These are phyloP conservation scores for Linhomoeus sp. DNA, from an alignment of 2,888 invertebrate genomes.

Conservation along the genomic window DNA sequence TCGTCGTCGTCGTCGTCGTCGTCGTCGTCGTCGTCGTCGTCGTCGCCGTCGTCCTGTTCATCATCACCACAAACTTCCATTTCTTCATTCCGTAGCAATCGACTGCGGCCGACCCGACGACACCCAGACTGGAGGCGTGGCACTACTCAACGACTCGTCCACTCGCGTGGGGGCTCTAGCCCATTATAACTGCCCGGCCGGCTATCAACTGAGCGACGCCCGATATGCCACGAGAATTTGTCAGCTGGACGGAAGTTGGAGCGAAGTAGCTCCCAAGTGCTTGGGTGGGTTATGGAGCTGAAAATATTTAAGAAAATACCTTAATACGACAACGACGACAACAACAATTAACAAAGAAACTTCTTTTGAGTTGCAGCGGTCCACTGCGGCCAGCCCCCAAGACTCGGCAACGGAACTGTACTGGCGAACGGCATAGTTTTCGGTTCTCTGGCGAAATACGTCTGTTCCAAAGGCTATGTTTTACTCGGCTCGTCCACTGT, in stretches of 20 bases:
- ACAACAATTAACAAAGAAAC: too few species aligned
- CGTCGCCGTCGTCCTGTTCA: slow-evolving; percentile 2
- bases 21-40: slow-evolving; percentile 2
- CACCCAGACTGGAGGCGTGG: not conserved
- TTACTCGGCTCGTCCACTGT: not conserved
- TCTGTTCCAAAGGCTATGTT: not conserved
- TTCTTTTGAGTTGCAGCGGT: not conserved
- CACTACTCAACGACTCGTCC: not conserved
- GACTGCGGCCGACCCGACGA: not conserved
- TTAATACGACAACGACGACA: too few species aligned
- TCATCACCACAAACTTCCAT: slow-evolving; percentile 1
- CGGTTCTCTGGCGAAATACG: slow-evolving; percentile 1
- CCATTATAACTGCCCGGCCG: not conserved
- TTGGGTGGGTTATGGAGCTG: too few species aligned
- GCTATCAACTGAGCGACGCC: not conserved
- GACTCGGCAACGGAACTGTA: not conserved
- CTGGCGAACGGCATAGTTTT: not conserved
- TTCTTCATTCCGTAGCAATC: too few species aligned
- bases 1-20: slow-evolving; percentile 4
- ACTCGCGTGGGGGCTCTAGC: not conserved
- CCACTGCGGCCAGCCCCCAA: not conserved
- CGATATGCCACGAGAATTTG: not conserved
- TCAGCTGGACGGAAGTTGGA: slow-evolving; percentile 1
- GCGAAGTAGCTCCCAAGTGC: not conserved
- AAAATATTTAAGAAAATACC: too few species aligned